Evolutionary conservation across 2,888 invertebrate genomes (phyloP), one percentile per base, ranked within the genome.

Genomic region (Heliconius erato): DNA sequence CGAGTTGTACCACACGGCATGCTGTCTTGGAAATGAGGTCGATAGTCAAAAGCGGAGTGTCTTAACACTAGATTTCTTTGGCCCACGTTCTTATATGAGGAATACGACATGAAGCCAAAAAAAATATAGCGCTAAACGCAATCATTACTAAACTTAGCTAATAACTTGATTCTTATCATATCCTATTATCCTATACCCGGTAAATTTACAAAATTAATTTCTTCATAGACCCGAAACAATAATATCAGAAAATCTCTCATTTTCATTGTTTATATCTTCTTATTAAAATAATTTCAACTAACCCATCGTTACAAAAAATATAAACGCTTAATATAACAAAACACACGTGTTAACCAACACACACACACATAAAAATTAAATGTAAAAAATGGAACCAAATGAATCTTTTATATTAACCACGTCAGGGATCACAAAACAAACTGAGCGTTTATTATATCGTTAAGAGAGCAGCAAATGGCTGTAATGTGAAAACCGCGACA

Each of bases 401-500:
- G 26, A 23, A 74, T 76, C 35, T 80, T 80, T 74, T 49, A 80
- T 76, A 67, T 69, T 63, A 80, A 80, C 80, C 74, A 74, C 40
- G 69, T 84, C 74, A 78, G 69, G 80, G 79, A 71, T 84, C 74
- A 79, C 80, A 82, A 81, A 82, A 84, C 69, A 81, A 82, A 79
- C 63, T 44, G 79, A 68, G 72, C 83, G 83, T 81, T 84, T 84
- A 85, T 82, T 83, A 84, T 83, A 80, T 85, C 85, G 82, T 85
- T 85, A 85, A 77, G 81, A 80, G 82, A 80, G 74, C 83, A 69
- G 79, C 84, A 69, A 85, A 85, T 89, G 89, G 86, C 80, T 89
- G 89, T 91, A 90, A 92, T 91, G 89, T 86, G 87, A 82, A 90
- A 90, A 91, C 90, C 89, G 87, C 91, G 87, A 89, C 89, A 89